These are phyloP conservation scores for Hololepta plana DNA, from an alignment of 2,888 invertebrate species.

Conservation along the genomic window DNA sequence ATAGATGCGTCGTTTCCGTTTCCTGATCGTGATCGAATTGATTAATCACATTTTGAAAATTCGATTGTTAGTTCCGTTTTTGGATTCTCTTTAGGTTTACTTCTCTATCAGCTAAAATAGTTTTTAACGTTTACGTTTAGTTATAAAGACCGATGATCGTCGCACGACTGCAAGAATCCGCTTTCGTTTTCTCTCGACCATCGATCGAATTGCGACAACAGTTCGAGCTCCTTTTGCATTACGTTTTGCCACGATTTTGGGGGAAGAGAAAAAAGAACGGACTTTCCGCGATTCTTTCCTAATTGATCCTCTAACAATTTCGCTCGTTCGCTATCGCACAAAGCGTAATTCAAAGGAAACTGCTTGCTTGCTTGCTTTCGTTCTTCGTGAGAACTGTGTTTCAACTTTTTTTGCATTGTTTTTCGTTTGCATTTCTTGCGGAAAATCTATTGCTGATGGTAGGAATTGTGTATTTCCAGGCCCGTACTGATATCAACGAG, in stretches of 20 bases:
- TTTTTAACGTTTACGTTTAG: conserved; percentile 5
- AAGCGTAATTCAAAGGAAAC: no score
- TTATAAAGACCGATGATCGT: conserved; percentile 1
- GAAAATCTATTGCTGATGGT: conserved; percentile 12
- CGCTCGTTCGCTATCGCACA: no score
- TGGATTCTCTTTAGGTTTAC: conserved; percentile 4
- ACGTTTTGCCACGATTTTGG: no score
- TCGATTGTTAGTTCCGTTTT: conserved; percentile 2
- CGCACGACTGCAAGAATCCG: no score
- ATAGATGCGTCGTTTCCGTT: conserved; percentile 1
- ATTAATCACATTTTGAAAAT: background rate
- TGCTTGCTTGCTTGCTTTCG: no score
- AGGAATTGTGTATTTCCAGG: conserved; percentile 27
- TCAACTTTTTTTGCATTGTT: conserved; percentile 2
- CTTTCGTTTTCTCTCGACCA: no score
- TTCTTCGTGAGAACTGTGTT: background rate
- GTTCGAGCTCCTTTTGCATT: no score
- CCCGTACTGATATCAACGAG: conserved; percentile 33
- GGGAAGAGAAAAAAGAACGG: no score
- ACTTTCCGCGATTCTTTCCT: no score
- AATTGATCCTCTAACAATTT: no score
- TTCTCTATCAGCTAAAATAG: conserved; percentile 7
- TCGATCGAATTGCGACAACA: no score
- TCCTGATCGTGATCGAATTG: background rate
- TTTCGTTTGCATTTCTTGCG: conserved; percentile 1